These are phyloP conservation scores for Leptocoma aspasia DNA, from an alignment of 2,113 vertebrate species.

Conservation along the genomic window DNA sequence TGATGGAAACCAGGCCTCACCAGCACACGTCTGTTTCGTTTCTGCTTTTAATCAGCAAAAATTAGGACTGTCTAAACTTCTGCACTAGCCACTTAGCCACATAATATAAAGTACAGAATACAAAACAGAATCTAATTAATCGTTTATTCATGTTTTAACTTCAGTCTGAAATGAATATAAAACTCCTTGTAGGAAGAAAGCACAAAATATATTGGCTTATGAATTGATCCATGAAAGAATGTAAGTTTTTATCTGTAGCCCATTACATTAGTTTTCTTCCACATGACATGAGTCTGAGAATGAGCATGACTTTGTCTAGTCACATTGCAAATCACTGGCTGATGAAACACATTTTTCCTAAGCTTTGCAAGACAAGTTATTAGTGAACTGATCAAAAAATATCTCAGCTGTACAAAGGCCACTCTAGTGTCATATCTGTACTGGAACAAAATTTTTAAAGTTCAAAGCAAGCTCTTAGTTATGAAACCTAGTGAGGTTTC, in stretches of 20 bases:
- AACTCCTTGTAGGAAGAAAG: not conserved
- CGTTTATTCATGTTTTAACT: not conserved
- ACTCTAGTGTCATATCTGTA: not conserved
- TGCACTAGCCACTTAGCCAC: not conserved
- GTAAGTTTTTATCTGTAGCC: not conserved
- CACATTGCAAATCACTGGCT: not conserved
- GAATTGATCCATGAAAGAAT: not conserved
- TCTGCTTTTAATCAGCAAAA: conserved; percentile 38
- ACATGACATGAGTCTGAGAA: not conserved
- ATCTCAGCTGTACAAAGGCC: not conserved
- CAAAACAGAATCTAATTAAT: not conserved
- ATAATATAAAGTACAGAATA: not conserved
- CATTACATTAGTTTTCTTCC: not conserved
- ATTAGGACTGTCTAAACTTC: not conserved
- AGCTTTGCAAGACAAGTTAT: not conserved
- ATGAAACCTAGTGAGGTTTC: not conserved
- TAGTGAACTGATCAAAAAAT: not conserved
- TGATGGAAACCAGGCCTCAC: not conserved
- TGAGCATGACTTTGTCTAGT: not conserved
- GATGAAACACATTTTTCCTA: not conserved
- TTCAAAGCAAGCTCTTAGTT: not conserved
- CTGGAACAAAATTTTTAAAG: not conserved
- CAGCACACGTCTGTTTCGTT: not conserved
- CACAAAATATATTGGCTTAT: not conserved
- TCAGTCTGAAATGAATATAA: not conserved